phyloP scores from a whole-genome alignment of 2,888 invertebrate genomes.

The Nemurella pictetii region DNA sequence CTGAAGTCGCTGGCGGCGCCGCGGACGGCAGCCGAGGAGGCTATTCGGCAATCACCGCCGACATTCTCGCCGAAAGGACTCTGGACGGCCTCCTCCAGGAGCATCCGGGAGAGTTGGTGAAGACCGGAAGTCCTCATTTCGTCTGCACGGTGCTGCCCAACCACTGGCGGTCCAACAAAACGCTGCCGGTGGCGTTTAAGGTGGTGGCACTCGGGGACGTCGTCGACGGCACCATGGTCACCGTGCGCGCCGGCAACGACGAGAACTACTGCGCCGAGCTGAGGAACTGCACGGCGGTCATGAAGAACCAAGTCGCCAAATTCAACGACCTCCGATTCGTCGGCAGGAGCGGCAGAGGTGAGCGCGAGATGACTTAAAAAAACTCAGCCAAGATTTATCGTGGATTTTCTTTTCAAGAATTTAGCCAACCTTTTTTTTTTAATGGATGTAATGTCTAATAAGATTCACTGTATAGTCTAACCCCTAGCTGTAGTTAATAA shows the following conservation, averaged over 20 bases:
- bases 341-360: conserved; percentile 94
- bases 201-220: conserved; percentile 91
- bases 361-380: too few relatives aligned
- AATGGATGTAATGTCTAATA: conserved; percentile 27
- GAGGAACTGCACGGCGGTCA: conserved; percentile 88
- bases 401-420: background rate
- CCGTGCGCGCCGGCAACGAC: conserved; percentile 93
- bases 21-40: conserved; percentile 29
- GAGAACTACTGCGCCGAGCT: conserved; percentile 95
- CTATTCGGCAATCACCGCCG: conserved; percentile 65
- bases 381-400: background rate
- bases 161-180: conserved; percentile 98
- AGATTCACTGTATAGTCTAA: background rate
- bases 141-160: conserved; percentile 85
- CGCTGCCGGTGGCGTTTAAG: conserved; percentile 93
- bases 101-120: conserved; percentile 88
- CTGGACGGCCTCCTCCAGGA: conserved; percentile 83
- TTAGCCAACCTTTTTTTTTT: background rate
- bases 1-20: conserved; percentile 33
- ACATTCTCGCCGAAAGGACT: conserved; percentile 80
- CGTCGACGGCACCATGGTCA: conserved; percentile 91
- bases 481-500: conserved; percentile 28
- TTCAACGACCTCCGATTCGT: conserved; percentile 98
- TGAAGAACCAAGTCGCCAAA: conserved; percentile 97
- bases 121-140: conserved; percentile 94